Evolutionary conservation across 1,140 invertebrate genomes (phyloP), one percentile per base, ranked within the genome.

Genomic region (Megalopta genalis): DNA sequence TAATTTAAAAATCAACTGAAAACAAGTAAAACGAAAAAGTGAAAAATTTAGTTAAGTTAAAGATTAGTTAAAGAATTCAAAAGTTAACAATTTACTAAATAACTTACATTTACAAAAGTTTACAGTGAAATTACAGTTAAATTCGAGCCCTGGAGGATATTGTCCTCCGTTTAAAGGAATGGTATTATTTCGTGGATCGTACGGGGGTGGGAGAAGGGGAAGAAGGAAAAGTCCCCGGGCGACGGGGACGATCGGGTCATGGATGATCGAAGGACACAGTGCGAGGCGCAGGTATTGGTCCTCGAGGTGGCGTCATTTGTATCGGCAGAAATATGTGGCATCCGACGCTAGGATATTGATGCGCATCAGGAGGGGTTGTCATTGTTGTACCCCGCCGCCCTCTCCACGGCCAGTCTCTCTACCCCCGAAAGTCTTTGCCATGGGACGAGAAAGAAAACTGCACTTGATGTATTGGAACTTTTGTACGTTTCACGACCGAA

Each of bases 381-480:
- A 87, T 87, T 87, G 86, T 87, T 79, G 62, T 57, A 16, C n/a
- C 59, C 14, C 60, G 81, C 86, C 86, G 85, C 86, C 81, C 81
- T 62, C 86, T 84, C 60, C 25, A 84, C 67, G 57, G 5, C 21
- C 76, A 60, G 25, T 68, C 70, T 81, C 25, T 60, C 25, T 23
- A n/a, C 54, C 49, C 65, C 72, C 8, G 25, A 37, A 21, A 25
- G 42, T 54, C 67, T 79, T 70, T 78, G 63, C 82, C 64, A 37
- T 54, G 70, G 76, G 62, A 75, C 76, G 80, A 54, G 49, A 87
- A 86, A 86, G 80, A 57, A 52, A 80, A 88, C 82, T 86, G 80
- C 87, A 86, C 80, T 88, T 88, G 85, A 88, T 88, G 83, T 88
- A 88, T 88, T 88, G 82, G 77, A 75, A 88, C 84, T 88, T 88